phyloP scores from a whole-genome alignment of 2,797 vertebrate species.

The Takifugu ocellatus region DNA sequence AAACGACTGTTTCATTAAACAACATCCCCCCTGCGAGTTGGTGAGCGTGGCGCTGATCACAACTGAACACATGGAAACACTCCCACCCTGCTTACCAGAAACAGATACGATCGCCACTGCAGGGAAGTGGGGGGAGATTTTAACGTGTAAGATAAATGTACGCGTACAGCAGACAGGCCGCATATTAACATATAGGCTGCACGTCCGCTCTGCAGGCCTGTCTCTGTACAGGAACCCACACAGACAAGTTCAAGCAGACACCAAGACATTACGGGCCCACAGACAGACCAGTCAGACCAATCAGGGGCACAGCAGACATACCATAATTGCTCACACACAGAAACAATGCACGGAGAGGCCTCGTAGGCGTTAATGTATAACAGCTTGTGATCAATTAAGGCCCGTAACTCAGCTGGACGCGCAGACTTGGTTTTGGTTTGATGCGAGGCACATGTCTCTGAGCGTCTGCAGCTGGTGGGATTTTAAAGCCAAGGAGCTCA shows the following conservation, averaged over 20 bases:
- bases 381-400: slow-evolving; percentile 39
- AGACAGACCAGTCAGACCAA: slow-evolving; percentile 29
- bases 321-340: slow-evolving; percentile 8
- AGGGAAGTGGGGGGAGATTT: slow-evolving; percentile 54
- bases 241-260: not conserved
- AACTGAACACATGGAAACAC: slow-evolving; percentile 61
- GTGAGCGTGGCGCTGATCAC: slow-evolving; percentile 24
- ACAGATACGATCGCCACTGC: slow-evolving; percentile 52
- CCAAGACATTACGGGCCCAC: slow-evolving; percentile 6
- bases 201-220: slow-evolving; percentile 20
- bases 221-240: slow-evolving; percentile 6
- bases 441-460: slow-evolving; percentile 49
- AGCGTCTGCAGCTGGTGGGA: slow-evolving; percentile 56
- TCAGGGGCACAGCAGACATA: slow-evolving; percentile 17
- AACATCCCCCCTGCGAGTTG: slow-evolving; percentile 21
- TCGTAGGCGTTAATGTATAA: slow-evolving; percentile 33
- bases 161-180: slow-evolving; percentile 42
- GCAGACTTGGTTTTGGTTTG: slow-evolving; percentile 37
- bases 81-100: slow-evolving; percentile 53
- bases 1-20: slow-evolving; percentile 17
- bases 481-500: slow-evolving; percentile 34
- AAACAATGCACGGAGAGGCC: slow-evolving; percentile 27
- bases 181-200: slow-evolving; percentile 40
- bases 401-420: slow-evolving; percentile 47
- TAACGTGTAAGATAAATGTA: slow-evolving; percentile 55